Evolutionary conservation across 1,140 invertebrate genomes (phyloP).

Genomic region (Solen grandis): DNA sequence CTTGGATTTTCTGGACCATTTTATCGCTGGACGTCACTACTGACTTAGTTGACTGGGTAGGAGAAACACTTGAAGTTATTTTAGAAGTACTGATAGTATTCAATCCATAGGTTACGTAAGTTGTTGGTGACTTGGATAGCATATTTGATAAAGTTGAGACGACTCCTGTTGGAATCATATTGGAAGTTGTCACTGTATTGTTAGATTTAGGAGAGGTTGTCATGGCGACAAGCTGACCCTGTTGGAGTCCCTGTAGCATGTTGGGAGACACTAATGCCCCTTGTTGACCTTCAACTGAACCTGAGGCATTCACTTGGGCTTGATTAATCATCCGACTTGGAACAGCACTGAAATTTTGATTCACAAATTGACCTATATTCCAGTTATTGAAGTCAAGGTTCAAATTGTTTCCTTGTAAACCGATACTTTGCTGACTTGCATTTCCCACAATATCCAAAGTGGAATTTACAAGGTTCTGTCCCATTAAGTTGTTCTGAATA

Average conservation of each 20-base stretch:
- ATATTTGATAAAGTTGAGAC: conserved; percentile 21
- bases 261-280: background rate
- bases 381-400: conserved; percentile 43
- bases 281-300: background rate
- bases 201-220: background rate
- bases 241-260: background rate
- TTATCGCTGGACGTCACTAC: background rate
- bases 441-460: background rate
- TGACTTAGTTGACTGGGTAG: conserved; percentile 7
- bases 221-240: conserved; percentile 14
- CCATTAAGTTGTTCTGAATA: conserved; percentile 8
- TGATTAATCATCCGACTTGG: background rate
- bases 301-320: background rate
- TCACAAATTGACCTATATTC: conserved; percentile 43
- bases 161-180: background rate
- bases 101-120: background rate
- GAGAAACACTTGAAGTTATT: background rate
- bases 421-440: conserved; percentile 16
- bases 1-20: background rate
- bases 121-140: conserved; percentile 3
- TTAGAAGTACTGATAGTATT: background rate
- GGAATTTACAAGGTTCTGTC: conserved; percentile 10
- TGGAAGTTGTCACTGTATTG: conserved; percentile 17
- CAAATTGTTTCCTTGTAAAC: conserved; percentile 9
- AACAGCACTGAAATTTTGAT: conserved; percentile 3